Evolutionary conservation across 2,888 invertebrate species (phyloP).

Genomic region (Conistra vaccinii): DNA sequence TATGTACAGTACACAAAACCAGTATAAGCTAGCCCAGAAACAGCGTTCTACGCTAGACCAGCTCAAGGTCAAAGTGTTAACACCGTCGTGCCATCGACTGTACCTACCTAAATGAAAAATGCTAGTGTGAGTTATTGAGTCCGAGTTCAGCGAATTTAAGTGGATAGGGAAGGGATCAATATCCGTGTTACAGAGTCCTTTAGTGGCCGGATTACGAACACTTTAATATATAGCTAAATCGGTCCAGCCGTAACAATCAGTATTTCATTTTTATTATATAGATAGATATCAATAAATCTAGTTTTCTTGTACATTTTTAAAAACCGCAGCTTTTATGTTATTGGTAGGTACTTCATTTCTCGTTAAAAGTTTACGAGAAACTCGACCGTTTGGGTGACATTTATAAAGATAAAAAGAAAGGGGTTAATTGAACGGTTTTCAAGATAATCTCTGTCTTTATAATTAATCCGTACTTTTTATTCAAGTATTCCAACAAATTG

Average conservation of each 20-base stretch:
- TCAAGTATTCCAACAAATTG: conserved; percentile 13
- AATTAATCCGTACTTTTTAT: conserved; percentile 24
- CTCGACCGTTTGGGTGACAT: conserved; percentile 38
- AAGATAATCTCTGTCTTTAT: conserved; percentile 30
- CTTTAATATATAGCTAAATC: too few species aligned
- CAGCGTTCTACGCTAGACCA: background rate
- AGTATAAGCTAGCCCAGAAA: background rate
- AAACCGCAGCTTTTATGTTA: conserved; percentile 8
- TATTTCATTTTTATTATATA: background rate
- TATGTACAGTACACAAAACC: too few species aligned
- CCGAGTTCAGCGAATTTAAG: conserved; percentile 30
- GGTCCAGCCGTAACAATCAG: background rate
- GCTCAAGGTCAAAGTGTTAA: too few species aligned
- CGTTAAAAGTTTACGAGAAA: conserved; percentile 57
- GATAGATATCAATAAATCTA: background rate
- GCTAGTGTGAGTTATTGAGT: conserved; percentile 21
- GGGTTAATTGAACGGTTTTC: conserved; percentile 50
- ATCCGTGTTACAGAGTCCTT: conserved; percentile 28
- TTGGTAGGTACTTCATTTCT: conserved; percentile 34
- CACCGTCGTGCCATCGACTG: too few species aligned
- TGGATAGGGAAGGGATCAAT: conserved; percentile 38
- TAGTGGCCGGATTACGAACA: too few species aligned
- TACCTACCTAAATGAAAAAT: conserved; percentile 15
- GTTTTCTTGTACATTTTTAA: background rate
- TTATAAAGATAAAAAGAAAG: conserved; percentile 35